Evolutionary conservation across 2,113 vertebrate species (phyloP), one percentile per base, ranked within the genome.

Genomic region (Syngnathoides biaculeatus): DNA sequence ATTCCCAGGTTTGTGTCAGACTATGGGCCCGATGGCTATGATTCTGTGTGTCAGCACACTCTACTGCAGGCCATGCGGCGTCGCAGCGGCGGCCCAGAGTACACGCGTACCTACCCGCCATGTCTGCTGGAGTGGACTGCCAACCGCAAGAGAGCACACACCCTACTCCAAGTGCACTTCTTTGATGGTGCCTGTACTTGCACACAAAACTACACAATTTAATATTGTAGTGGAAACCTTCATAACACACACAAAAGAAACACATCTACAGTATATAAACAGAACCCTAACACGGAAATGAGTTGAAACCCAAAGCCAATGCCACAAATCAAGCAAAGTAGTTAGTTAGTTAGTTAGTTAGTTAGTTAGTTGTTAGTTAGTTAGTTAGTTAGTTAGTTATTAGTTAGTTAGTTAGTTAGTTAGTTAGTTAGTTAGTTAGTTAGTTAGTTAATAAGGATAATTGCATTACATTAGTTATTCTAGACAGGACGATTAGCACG

Each of bases 91-190:
- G 92, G 93, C 0, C 45, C 85, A 0, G 89, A 91, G 0, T 88
- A 90, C 0, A 88, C 90, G 65, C 91, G 97, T 0, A 90, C 93
- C 12, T 95, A 93, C 80, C 97, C 96, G 0, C 96, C 93, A 0
- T 95, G 93, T 2, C 91, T 95, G 12, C 92, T 98, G 8, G 96
- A 98, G 90, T 98, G 97, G 97, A 93, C 86, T 0, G 92, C 94
- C 8, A 94, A 91, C 83, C 89, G 93, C 68, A 93, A 89, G 73
- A 93, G 90, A 77, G 96, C 94, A 57, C 92, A 91, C 87, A 97
- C 97, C 82, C 94, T 94, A 0, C 84, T 99, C 7, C 91, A 96
- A 1, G 87, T 96, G 26, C 84, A 94, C 84, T 98, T 95, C 80
- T 95, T 95, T 61, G 95, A 96, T 2, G 55, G 55, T 57, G 30